Evolutionary conservation across 2,797 vertebrate species (phyloP).

Genomic region (Tokudaia muenninki): DNA sequence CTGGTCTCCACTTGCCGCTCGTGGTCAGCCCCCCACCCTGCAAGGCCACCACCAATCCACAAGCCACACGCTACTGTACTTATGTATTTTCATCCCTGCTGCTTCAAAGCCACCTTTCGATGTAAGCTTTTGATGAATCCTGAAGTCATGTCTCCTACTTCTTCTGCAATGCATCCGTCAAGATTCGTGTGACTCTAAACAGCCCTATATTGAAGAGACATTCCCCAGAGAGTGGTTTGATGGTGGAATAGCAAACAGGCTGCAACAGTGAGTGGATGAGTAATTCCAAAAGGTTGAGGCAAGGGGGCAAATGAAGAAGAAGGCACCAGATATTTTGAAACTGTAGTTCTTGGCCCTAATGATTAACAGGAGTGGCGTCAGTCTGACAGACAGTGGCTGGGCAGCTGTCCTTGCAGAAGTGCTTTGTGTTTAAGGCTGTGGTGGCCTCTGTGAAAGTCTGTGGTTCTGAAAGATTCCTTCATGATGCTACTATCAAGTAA

Average conservation of each 20-base stretch:
- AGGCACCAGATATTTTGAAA: not conserved
- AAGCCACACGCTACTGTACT: not conserved
- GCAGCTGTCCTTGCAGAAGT: not conserved
- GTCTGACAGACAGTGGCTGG: not conserved
- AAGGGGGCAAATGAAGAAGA: not conserved
- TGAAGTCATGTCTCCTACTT: not conserved
- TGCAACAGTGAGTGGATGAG: not conserved
- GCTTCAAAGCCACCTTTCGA: not conserved
- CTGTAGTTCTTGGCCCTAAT: not conserved
- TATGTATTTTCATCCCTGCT: not conserved
- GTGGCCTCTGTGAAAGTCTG: not conserved
- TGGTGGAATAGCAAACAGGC: not conserved
- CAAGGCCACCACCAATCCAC: not conserved
- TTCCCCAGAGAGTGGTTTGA: not conserved
- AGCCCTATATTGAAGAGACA: not conserved
- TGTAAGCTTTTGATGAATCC: not conserved
- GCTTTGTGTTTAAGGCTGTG: not conserved
- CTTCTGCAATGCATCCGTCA: not conserved
- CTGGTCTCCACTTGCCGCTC: not conserved
- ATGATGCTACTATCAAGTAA: not conserved
- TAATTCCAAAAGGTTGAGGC: not conserved
- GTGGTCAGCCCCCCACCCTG: accelerated
- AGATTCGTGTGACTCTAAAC: not conserved
- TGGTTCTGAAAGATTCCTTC: not conserved
- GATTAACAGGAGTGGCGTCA: not conserved